Base-by-base conservation (phyloP, 2,888 invertebrate species). In the Lucinisca nassula region DNA sequence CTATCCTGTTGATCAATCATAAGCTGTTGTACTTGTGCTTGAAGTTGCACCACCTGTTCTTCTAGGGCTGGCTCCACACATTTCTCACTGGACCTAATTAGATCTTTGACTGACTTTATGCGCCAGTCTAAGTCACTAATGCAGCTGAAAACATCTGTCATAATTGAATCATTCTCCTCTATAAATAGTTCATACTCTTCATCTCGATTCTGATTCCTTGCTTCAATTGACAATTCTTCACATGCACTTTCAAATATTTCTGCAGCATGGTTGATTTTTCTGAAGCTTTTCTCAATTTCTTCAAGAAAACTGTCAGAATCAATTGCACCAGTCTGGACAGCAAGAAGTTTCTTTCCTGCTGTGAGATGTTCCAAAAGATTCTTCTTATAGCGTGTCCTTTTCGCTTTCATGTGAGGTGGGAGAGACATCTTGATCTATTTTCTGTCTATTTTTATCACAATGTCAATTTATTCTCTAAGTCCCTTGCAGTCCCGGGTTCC, bases 111-210 rank as follows among this genome's bases (percentile, higher is more conserved):
- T 55, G 55, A 12, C 4, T 55, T n/a, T 55, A 4, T n/a, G 17
- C 21, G n/a, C n/a, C n/a, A n/a, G n/a, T n/a, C n/a, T n/a, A 35
- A 21, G 32, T 35, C 67, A 67, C 67, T 67, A 2, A 67, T 35
- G 35, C 67, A 67, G 32, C 17, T 17, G 24, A 35, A 32, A 12
- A 67, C 67, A 12, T 3, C 35, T 32, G 67, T 67, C 35, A 21
- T 35, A 35, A 35, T 14, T 14, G 1, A 32, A 61, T 67, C 17
- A 17, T 67, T 35, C 14, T 67, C 67, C 35, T 67, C 67, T 1
- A 67, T 67, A 35, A 67, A 67, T 17, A 35, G 67, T 67, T 67
- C 67, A 67, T 67, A 67, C 35, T 67, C 67, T 35, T 67, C 10
- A 67, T 67, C 67, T 67, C 35, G 2, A 17, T 67, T 17, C 12